phyloP scores from a whole-genome alignment of 2,113 vertebrate species.

The Hystrix brachyura region DNA sequence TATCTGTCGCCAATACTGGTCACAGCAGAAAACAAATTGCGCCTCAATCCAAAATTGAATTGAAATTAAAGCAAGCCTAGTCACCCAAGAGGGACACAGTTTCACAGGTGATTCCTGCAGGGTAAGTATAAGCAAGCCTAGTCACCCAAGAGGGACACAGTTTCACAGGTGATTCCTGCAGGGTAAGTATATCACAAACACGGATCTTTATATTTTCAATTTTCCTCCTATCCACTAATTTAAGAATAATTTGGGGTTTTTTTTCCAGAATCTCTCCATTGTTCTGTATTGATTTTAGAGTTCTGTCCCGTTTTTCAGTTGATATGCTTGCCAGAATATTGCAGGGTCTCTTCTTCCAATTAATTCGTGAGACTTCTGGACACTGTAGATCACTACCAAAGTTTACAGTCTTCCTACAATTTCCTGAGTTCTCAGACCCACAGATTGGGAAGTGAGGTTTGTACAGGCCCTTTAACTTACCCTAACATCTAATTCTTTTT shows the following conservation, averaged over 20 bases:
- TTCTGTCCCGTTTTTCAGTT: not conserved
- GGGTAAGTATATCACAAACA: not conserved
- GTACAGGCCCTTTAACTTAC: not conserved
- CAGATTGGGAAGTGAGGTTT: not conserved
- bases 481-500: not conserved
- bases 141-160: not conserved
- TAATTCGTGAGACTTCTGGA: not conserved
- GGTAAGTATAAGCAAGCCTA: not conserved
- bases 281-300: not conserved
- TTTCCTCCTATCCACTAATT: not conserved
- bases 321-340: not conserved
- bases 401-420: not conserved
- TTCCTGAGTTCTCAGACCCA: not conserved
- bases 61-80: not conserved
- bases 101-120: not conserved
- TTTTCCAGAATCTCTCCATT: not conserved
- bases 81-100: not conserved
- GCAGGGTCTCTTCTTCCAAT: not conserved
- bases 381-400: not conserved
- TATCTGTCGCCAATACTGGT: not conserved
- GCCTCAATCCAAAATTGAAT: not conserved
- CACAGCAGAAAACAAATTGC: not conserved
- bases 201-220: not conserved
- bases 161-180: not conserved
- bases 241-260: not conserved